These are phyloP conservation scores for Astur gentilis DNA, from an alignment of 2,113 vertebrate genomes.

Conservation along the genomic window DNA sequence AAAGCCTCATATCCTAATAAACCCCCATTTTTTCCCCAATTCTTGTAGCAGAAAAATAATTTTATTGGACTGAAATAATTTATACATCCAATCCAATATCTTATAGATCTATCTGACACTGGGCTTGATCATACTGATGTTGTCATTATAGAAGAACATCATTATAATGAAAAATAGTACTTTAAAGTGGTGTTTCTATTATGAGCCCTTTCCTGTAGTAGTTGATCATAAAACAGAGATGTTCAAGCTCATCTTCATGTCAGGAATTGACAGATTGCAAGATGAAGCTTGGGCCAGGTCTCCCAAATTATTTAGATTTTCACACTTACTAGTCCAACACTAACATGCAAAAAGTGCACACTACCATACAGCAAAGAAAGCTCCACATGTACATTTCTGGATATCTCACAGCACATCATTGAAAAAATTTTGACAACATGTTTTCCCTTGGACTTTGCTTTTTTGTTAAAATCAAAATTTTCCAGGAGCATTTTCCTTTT, in stretches of 20 bases:
- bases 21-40: background rate
- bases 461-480: background rate
- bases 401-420: background rate
- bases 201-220: background rate
- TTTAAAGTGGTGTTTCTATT: background rate
- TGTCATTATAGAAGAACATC: background rate
- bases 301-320: background rate
- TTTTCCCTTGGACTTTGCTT: background rate
- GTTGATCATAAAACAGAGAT: conserved; percentile 7
- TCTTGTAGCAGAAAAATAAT: background rate
- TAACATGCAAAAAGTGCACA: background rate
- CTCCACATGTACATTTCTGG: background rate
- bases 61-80: background rate
- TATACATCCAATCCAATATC: background rate
- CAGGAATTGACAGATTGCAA: background rate
- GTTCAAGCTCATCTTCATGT: background rate
- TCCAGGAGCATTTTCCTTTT: background rate
- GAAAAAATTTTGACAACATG: background rate
- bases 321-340: background rate
- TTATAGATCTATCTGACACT: background rate
- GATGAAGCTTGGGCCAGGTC: background rate
- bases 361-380: background rate
- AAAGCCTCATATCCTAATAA: background rate
- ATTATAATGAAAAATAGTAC: conserved; percentile 1
- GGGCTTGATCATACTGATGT: background rate